Base-by-base conservation (phyloP, 2,113 vertebrate species). In the Cyprinus carpio region DNA sequence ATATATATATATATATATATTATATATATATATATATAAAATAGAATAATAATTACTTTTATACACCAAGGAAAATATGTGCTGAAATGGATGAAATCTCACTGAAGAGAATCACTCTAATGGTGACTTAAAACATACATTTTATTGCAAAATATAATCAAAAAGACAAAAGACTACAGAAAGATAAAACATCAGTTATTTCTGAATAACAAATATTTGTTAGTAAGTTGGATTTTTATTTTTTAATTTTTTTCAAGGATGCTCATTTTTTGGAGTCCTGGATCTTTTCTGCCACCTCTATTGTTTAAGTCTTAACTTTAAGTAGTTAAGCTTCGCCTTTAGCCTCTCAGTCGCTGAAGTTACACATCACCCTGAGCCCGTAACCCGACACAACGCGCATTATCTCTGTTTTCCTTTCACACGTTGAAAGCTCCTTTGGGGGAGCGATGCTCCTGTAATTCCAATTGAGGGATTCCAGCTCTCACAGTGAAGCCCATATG, bases 321-420 rank as follows among this genome's bases (percentile, higher is more conserved):
- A 88, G 76, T 75, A 83, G 81, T 86, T 86, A 81, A 81, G 76
- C 60, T 76, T 81, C 1, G 69, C 77, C 81, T 88, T 86, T 62
- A 81, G 76, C 75, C 43, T 46, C 20, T 56, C 15, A 20, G 56
- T 69, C 27, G 74, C 37, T 72, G 81, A 86, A 49, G 84, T 80
- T 85, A 54, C 27, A 20, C 78, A 23, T 65, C 84, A 78, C 65
- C 64, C 62, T 12, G n/a, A 60, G 56, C 58, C 46, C 7, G 84
- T 83, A 88, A 84, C 84, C 76, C 27, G 87, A 88, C 54, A 62
- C 83, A 4, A 75, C n/a, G 4, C 37, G 69, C 74, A 49, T 83
- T 87, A 89, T 87, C 80, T 87, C 54, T 25, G 67, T 89, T 85
- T 87, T 83, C 34, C 37, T 78, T 85, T 83, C 49, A 78, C 75